Percentiles rank a stretch among this genome's conserved stretches.
Evolutionary conservation across 2,797 vertebrate species (phyloP).

Genomic region (Pteronotus mesoamericanus): DNA sequence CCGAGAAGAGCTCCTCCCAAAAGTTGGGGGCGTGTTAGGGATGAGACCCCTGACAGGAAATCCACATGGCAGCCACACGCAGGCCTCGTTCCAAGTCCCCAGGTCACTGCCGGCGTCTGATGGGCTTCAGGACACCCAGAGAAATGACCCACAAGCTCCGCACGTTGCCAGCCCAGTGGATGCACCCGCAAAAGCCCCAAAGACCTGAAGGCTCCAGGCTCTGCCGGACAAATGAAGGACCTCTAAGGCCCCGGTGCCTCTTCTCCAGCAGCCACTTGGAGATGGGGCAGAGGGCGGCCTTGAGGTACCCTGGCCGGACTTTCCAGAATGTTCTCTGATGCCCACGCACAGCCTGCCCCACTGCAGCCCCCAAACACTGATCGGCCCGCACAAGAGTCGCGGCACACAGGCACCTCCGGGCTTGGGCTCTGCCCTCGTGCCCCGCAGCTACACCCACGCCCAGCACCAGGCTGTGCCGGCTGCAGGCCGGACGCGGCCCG

Average conservation of each 20-base stretch:
- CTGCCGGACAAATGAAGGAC: slow-evolving; percentile 85
- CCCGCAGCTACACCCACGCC: background rate
- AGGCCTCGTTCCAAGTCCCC: background rate
- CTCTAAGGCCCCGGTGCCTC: slow-evolving; percentile 78
- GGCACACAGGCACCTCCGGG: fast-evolving
- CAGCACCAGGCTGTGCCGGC: fast-evolving
- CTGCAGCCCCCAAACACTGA: background rate
- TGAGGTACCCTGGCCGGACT: slow-evolving; percentile 79
- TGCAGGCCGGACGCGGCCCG: background rate
- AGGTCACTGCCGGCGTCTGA: slow-evolving; percentile 72
- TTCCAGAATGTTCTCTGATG: slow-evolving; percentile 80
- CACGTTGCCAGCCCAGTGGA: slow-evolving; percentile 83
- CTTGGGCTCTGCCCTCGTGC: too few relatives aligned
- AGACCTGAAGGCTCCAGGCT: slow-evolving; percentile 79
- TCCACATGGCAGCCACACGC: background rate
- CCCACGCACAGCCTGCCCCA: background rate
- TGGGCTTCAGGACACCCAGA: slow-evolving; percentile 72
- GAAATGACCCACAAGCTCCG: slow-evolving; percentile 77
- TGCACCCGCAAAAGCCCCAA: slow-evolving; percentile 83
- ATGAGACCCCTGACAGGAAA: background rate
- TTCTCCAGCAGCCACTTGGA: slow-evolving; percentile 73
- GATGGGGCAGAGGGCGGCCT: slow-evolving; percentile 70
- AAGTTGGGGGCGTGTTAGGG: background rate
- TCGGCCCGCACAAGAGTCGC: fast-evolving
- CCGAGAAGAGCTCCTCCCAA: fast-evolving